Evolutionary conservation across 1,140 invertebrate species (phyloP).

Genomic region (Drosophila bifasciata): DNA sequence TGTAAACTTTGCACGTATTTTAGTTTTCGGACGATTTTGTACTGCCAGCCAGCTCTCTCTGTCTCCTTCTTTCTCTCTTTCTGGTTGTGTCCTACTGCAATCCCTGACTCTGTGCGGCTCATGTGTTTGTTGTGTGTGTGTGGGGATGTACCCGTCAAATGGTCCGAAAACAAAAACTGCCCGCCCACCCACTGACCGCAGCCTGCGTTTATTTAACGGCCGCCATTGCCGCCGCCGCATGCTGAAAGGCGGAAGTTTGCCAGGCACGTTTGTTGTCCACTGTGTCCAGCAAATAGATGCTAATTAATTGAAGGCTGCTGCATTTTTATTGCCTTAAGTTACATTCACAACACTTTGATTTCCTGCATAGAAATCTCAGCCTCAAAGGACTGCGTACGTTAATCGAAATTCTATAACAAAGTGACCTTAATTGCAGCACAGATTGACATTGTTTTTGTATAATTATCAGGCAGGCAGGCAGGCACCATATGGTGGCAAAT

Average conservation of each 20-base stretch:
- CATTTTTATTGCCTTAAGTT: conserved; percentile 39
- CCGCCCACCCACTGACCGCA: conserved; percentile 42
- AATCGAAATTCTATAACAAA: conserved; percentile 56
- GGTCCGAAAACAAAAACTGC: conserved; percentile 71
- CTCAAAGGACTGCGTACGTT: conserved; percentile 25
- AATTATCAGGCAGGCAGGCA: not conserved
- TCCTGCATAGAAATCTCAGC: conserved; percentile 5
- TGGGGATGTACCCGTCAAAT: conserved; percentile 53
- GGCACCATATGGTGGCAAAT: not conserved
- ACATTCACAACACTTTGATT: conserved; percentile 4
- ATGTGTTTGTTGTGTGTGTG: conserved; percentile 38
- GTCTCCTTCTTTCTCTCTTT: conserved; percentile 38
- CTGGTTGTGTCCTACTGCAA: conserved; percentile 1
- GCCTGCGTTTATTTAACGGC: conserved; percentile 58
- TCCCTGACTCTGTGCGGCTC: not conserved
- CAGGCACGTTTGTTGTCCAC: conserved; percentile 50
- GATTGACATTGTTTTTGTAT: conserved; percentile 40
- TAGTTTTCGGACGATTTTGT: conserved; percentile 65
- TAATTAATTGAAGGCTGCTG: conserved; percentile 67
- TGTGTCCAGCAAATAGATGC: conserved; percentile 48
- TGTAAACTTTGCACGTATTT: conserved; percentile 78
- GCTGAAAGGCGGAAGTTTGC: conserved; percentile 65
- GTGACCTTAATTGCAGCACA: conserved; percentile 55
- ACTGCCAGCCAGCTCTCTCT: conserved; percentile 32
- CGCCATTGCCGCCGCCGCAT: conserved; percentile 32